These are phyloP conservation scores for Amblyteles armatorius DNA, from an alignment of 2,888 invertebrate species.

Conservation along the genomic window DNA sequence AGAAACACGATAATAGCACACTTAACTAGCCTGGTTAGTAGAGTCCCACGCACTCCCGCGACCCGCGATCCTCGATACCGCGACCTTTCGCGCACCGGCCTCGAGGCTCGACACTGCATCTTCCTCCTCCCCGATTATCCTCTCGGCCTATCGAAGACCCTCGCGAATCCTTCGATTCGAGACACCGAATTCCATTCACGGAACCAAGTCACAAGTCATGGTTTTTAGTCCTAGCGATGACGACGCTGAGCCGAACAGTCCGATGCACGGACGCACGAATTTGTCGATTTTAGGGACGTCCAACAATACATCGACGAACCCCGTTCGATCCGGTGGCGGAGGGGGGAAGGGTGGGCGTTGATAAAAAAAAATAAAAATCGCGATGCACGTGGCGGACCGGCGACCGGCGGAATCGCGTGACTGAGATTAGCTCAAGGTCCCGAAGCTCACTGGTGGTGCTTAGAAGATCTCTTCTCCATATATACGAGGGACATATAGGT, in stretches of 20 bases:
- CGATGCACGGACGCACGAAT: not conserved
- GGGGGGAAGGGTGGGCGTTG: not conserved
- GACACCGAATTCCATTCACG: not conserved
- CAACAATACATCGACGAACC: not conserved
- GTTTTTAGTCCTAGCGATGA: not conserved
- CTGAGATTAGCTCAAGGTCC: constrained; percentile 51
- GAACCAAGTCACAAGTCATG: not conserved
- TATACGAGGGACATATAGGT: constrained; percentile 83
- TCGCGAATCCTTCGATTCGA: not conserved
- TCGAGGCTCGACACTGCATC: constrained; percentile 31
- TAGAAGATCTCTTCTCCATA: constrained; percentile 82
- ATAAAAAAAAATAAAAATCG: not conserved
- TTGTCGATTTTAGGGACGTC: not conserved
- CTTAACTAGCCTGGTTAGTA: constrained; percentile 57
- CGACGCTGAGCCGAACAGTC: no score
- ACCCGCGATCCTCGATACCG: constrained; percentile 41
- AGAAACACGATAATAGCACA: constrained; percentile 70
- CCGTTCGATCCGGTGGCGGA: not conserved
- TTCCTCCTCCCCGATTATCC: not conserved
- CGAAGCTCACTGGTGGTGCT: constrained; percentile 72
- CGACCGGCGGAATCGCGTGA: constrained; percentile 23
- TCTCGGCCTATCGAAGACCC: not conserved
- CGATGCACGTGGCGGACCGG: constrained; percentile 28
- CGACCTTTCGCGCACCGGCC: constrained; percentile 61
- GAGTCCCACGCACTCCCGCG: constrained; percentile 40